Evolutionary conservation across 2,113 vertebrate genomes (phyloP), one percentile per base, ranked within the genome.

Genomic region (Electrona antarctica): DNA sequence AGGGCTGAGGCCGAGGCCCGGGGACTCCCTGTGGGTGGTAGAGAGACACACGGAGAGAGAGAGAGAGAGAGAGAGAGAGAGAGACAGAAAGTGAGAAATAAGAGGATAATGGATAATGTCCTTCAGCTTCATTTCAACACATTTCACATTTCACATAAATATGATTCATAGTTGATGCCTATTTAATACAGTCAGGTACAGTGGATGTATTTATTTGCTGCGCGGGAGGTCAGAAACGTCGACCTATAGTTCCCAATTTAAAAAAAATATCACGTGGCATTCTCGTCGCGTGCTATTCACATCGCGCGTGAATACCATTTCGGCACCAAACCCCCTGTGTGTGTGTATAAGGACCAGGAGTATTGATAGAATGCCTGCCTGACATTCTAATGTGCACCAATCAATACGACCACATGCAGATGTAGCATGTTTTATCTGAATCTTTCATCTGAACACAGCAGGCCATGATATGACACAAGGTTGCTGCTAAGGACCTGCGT

Each of bases 1-100:
- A 98, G 94, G 76, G 97, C 95, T 21, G 97, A 98, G n/a, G 96
- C 95, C 15, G 96, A 95, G 91, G 96, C 96, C 89, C 97, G 94
- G 72, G 97, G 97, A 88, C 97, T 97, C 90, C 97, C 97, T 97
- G 92, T 29, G 28, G 71, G 92, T 29, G 10, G 66, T 12, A 21
- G 47, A 41, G 33, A 41, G 33, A 21, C 33, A 41, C 33, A 3
- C 33, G 5, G 78, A 67, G 58, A 63, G 48, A 15, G 47, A 52
- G 60, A 13, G 14, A 77, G 67, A 78, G 67, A 29, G 52, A 1
- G 47, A 47, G 67, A 57, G 6, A 50, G 49, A 6, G 47, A 51
- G 10, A 51, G 33, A 29, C 48, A 60, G 50, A 77, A 51, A 77
- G 45, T 59, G n/a, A 29, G 54, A 60, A 60, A 14, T 59, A 70